Conservation (phyloP, 2,888 invertebrate genomes). For the Bellardia bayeri region DNA sequence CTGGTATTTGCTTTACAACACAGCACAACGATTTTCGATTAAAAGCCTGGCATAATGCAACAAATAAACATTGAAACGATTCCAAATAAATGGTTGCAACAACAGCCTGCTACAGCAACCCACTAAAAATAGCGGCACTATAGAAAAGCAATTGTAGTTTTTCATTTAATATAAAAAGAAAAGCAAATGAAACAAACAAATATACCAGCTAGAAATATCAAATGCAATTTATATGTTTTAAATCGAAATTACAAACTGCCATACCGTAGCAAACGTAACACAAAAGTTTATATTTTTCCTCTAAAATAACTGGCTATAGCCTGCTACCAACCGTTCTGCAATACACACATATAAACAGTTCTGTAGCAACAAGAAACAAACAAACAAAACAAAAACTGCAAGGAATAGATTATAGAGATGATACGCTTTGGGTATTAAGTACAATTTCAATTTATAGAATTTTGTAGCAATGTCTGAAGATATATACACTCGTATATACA, state of each 20-base stretch:
- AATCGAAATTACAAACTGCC: conserved; percentile 41
- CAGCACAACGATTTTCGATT: conserved; percentile 64
- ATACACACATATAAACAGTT: neutral
- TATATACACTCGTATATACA: neutral
- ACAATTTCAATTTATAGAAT: conserved; percentile 70
- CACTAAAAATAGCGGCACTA: conserved; percentile 34
- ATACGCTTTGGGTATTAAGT: conserved; percentile 67
- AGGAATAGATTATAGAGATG: conserved; percentile 57
- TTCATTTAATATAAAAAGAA: conserved; percentile 33
- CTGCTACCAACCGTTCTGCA: neutral
- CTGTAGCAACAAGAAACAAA: neutral
- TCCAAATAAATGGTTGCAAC: conserved; percentile 76
- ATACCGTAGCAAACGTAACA: neutral
- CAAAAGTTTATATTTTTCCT: neutral
- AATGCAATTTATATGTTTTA: conserved; percentile 60
- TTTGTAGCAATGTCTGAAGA: conserved; percentile 27
- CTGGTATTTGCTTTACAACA: conserved; percentile 74
- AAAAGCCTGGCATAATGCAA: conserved; percentile 76
- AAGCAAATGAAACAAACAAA: conserved; percentile 45
- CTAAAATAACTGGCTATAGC: neutral
- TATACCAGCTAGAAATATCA: conserved; percentile 44
- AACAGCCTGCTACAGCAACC: conserved; percentile 62
- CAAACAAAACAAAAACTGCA: neutral
- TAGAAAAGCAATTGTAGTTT: conserved; percentile 48
- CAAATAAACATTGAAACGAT: conserved; percentile 75